Conservation (phyloP, 2,888 invertebrate species). For the Ferrisia virgata region DNA sequence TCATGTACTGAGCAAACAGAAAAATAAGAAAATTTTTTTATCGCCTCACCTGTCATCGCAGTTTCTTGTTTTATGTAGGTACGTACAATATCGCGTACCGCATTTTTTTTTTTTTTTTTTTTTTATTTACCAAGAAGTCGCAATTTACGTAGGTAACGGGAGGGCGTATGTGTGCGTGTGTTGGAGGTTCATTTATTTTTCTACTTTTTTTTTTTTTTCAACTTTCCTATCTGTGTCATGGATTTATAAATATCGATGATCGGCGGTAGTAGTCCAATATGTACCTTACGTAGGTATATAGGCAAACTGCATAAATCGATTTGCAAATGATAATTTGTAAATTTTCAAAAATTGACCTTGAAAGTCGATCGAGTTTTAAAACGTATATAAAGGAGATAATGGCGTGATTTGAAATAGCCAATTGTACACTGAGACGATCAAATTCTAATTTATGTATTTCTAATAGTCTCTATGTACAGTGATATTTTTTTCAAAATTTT, state of each 20-base stretch:
- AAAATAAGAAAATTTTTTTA: constrained; percentile 29
- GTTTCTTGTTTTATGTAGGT: constrained; percentile 17
- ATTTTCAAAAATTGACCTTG: not conserved
- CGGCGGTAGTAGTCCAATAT: not conserved
- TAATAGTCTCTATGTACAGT: no score
- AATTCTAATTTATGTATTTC: no score
- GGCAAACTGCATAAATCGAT: not conserved
- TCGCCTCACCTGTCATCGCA: constrained; percentile 21
- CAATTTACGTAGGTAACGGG: no score
- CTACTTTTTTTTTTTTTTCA: not conserved
- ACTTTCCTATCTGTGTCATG: not conserved
- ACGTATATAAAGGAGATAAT: no score
- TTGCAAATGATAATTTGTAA: not conserved
- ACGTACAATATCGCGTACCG: constrained; percentile 8
- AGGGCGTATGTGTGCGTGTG: no score
- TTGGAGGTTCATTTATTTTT: not conserved
- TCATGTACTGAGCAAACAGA: constrained; percentile 16
- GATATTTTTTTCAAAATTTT: no score
- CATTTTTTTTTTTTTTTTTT: not conserved
- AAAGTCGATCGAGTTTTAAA: no score
- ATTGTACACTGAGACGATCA: no score
- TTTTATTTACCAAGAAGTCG: not conserved
- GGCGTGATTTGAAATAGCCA: no score
- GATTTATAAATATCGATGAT: constrained; percentile 23
- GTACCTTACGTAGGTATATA: not conserved